Evolutionary conservation across 1,140 invertebrate genomes (phyloP).

Genomic region (Papilio xuthus): DNA sequence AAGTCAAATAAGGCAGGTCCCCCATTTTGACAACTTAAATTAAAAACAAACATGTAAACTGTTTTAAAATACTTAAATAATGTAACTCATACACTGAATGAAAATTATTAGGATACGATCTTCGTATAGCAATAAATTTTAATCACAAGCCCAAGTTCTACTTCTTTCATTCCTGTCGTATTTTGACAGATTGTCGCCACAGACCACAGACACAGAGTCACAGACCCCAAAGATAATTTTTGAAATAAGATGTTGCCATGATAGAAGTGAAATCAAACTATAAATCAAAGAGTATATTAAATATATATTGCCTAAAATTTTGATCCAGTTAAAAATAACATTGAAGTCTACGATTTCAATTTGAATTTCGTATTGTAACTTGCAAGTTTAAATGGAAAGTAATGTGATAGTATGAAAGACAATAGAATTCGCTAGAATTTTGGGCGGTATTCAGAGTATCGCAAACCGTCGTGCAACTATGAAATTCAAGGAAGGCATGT

Average conservation of each 20-base stretch:
- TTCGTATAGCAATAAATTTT: conserved; percentile 57
- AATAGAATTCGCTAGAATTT: no score
- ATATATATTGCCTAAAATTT: no score
- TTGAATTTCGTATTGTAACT: neutral
- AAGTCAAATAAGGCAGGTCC: conserved; percentile 79
- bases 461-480: no score
- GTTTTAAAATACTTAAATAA: conserved; percentile 48
- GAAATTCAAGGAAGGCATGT: no score
- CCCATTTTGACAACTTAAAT: conserved; percentile 69
- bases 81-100: conserved; percentile 48
- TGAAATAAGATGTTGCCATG: conserved; percentile 3
- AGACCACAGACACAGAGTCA: no score
- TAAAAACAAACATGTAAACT: conserved; percentile 67
- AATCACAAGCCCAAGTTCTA: conserved; percentile 59
- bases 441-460: no score
- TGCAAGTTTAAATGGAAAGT: neutral
- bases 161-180: conserved; percentile 55
- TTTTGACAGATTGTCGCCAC: conserved; percentile 56
- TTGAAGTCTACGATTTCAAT: neutral
- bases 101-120: conserved; percentile 51
- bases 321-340: neutral
- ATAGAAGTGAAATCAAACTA: no score
- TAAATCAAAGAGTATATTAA: no score
- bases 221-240: conserved; percentile 40
- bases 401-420: no score